These are phyloP conservation scores for Cossypha polioptera DNA, from an alignment of 2,797 vertebrate genomes.

Conservation along the genomic window DNA sequence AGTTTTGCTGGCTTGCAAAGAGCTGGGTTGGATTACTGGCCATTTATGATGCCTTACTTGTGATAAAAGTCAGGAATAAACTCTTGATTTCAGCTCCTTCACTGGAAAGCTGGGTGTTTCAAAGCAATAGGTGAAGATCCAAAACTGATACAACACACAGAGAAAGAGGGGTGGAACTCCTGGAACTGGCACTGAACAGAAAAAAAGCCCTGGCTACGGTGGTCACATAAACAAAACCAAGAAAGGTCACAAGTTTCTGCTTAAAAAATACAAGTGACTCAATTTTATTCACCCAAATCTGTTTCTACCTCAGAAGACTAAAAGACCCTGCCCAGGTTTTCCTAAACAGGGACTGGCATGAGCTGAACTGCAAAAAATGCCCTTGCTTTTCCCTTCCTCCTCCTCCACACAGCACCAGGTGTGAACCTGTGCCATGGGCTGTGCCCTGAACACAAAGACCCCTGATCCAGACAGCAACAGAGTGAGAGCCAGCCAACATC, in stretches of 20 bases:
- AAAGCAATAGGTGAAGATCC: not conserved
- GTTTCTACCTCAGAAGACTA: not conserved
- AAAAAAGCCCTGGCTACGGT: not conserved
- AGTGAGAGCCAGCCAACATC: not conserved
- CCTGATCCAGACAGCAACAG: not conserved
- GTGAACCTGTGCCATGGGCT: not conserved
- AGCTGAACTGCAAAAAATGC: not conserved
- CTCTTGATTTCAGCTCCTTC: not conserved
- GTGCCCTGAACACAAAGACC: not conserved
- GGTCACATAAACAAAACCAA: not conserved
- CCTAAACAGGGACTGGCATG: not conserved
- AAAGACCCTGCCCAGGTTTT: not conserved
- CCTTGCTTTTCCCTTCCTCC: not conserved
- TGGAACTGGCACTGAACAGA: not conserved
- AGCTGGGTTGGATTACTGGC: not conserved
- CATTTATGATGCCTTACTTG: not conserved
- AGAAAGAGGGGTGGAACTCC: not conserved
- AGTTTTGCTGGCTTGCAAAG: not conserved
- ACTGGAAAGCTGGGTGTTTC: not conserved
- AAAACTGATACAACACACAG: not conserved
- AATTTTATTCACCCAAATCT: not conserved
- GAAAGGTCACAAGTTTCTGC: not conserved
- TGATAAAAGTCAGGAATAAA: not conserved
- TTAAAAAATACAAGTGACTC: not conserved
- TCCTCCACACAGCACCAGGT: accelerated